Evolutionary conservation across 2,888 invertebrate genomes (phyloP).

Genomic region (Idaea dimidiata): DNA sequence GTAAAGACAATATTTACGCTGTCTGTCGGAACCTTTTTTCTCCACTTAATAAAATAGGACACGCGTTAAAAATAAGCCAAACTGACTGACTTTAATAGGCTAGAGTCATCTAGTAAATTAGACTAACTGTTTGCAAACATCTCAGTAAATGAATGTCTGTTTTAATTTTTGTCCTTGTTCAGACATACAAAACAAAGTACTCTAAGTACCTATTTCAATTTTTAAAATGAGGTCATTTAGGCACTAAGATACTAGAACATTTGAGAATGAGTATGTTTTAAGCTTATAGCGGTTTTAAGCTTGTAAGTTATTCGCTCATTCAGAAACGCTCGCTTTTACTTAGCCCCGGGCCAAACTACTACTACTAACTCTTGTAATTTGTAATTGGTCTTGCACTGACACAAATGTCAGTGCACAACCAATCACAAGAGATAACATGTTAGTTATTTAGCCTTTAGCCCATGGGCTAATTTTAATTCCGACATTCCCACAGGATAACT

Average conservation of each 20-base stretch:
- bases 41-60: slow-evolving; percentile 1
- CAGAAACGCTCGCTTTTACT: too few species aligned
- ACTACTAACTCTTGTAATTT: too few species aligned
- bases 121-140: not conserved
- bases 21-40: not conserved
- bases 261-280: not conserved
- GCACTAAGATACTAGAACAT: not conserved
- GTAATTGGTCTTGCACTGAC: too few species aligned
- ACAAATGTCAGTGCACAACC: too few species aligned
- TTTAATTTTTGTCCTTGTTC: not conserved
- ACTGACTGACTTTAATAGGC: not conserved
- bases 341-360: too few species aligned
- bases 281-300: not conserved
- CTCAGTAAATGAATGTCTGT: not conserved
- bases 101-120: not conserved
- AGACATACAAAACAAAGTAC: not conserved
- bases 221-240: not conserved
- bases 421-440: too few species aligned
- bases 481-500: too few species aligned
- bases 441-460: too few species aligned
- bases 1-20: not conserved
- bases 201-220: too few species aligned
- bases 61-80: not conserved
- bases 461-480: too few species aligned
- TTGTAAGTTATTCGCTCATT: not conserved